A percentile compares a stretch with the other conserved stretches of the same genome.
phyloP scores from a whole-genome alignment of 2,888 invertebrate species.

The Agrotis segetum region DNA sequence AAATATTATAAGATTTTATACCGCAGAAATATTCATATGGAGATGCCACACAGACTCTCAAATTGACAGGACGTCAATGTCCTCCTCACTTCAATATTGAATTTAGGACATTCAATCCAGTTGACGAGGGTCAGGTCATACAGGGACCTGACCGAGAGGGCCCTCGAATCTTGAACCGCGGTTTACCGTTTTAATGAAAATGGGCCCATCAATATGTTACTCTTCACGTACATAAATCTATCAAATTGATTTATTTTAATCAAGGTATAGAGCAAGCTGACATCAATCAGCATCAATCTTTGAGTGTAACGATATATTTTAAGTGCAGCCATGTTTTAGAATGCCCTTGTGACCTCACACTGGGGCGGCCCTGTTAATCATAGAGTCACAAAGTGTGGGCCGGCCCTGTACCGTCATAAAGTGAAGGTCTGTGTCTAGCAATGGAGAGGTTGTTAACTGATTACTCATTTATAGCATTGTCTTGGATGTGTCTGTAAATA shows the following conservation, averaged over 20 bases:
- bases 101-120: constrained; percentile 27
- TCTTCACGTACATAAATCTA: constrained; percentile 35
- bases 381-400: background rate
- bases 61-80: background rate
- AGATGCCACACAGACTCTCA: background rate
- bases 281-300: constrained; percentile 16
- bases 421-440: background rate
- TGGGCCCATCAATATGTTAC: constrained; percentile 11
- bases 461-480: too few relatives aligned
- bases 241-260: constrained; percentile 43
- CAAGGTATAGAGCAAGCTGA: constrained; percentile 7
- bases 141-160: constrained; percentile 4
- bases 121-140: constrained; percentile 48
- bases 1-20: background rate
- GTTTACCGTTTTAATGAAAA: constrained; percentile 52
- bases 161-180: constrained; percentile 21
- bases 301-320: background rate
- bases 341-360: background rate
- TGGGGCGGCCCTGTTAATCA: background rate
- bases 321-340: background rate
- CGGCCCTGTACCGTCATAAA: background rate
- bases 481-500: too few relatives aligned
- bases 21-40: background rate
- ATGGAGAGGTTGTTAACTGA: background rate
- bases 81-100: constrained; percentile 6